phyloP scores from a whole-genome alignment of 2,113 vertebrate species.

The Ctenomys sociabilis region DNA sequence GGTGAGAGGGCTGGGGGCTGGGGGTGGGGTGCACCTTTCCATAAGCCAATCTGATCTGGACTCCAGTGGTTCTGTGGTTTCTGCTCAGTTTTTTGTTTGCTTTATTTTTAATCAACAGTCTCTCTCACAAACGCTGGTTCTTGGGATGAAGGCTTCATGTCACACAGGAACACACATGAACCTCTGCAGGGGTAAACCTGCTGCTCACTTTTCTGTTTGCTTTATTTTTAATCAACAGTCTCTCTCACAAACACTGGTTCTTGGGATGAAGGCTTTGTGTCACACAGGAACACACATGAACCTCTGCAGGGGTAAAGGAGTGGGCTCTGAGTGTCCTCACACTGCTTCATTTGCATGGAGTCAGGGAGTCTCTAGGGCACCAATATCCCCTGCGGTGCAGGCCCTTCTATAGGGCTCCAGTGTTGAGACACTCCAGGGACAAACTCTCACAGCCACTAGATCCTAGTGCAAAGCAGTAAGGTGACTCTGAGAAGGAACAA shows the following conservation, averaged over 20 bases:
- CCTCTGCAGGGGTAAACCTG: background rate
- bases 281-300: background rate
- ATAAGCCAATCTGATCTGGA: background rate
- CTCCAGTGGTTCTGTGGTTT: background rate
- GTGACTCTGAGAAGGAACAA: background rate
- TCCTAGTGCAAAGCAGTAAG: background rate
- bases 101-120: constrained; percentile 45
- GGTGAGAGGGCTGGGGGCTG: background rate
- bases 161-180: background rate
- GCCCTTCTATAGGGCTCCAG: too few species aligned
- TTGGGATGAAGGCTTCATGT: background rate
- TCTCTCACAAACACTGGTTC: background rate
- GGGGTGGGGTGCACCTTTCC: background rate
- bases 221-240: constrained; percentile 45
- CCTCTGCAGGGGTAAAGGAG: background rate
- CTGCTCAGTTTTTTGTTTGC: constrained; percentile 10
- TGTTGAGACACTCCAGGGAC: background rate
- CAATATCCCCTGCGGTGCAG: too few species aligned
- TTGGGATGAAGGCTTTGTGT: background rate
- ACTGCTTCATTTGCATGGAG: background rate
- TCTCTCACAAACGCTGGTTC: background rate
- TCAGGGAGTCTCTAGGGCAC: background rate
- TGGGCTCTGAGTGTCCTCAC: background rate
- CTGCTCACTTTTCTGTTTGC: constrained; percentile 11
- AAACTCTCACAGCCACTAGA: background rate